These are phyloP conservation scores for Colossoma macropomum DNA, from an alignment of 2,113 vertebrate species.

Conservation along the genomic window DNA sequence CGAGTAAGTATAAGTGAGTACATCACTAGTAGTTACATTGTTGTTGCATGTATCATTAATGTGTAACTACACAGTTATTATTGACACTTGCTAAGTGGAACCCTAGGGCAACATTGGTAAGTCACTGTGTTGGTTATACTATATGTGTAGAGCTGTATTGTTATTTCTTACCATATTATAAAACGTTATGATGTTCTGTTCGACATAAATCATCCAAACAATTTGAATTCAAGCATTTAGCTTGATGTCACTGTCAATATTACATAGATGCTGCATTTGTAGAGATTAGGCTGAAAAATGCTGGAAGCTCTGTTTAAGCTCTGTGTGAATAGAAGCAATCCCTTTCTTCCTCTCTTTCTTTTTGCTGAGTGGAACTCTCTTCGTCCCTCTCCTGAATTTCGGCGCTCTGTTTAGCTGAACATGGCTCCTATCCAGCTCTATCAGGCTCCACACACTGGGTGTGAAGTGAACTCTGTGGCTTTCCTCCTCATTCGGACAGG, in stretches of 20 bases:
- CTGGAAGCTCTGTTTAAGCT: not conserved
- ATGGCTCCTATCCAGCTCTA: conserved; percentile 18
- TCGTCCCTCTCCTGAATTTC: not conserved
- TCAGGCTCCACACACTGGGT: conserved; percentile 15
- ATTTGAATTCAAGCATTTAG: no score
- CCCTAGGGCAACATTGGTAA: no score
- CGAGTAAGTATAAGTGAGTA: no score
- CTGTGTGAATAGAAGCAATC: not conserved
- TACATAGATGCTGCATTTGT: not conserved
- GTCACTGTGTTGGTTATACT: no score
- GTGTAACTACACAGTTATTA: no score
- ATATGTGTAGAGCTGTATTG: no score
- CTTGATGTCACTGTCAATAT: not conserved
- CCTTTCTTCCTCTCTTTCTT: not conserved
- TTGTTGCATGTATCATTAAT: no score
- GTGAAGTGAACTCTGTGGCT: conserved; percentile 25
- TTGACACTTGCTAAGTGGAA: no score
- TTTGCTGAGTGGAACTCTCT: not conserved
- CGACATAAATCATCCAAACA: no score
- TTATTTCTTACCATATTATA: no score
- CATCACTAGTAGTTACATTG: no score
- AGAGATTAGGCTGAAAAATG: not conserved
- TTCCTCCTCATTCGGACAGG: conserved; percentile 11
- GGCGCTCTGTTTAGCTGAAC: not conserved
- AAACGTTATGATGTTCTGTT: no score